Evolutionary conservation across 2,113 vertebrate species (phyloP).

Genomic region (Archocentrus centrarchus): DNA sequence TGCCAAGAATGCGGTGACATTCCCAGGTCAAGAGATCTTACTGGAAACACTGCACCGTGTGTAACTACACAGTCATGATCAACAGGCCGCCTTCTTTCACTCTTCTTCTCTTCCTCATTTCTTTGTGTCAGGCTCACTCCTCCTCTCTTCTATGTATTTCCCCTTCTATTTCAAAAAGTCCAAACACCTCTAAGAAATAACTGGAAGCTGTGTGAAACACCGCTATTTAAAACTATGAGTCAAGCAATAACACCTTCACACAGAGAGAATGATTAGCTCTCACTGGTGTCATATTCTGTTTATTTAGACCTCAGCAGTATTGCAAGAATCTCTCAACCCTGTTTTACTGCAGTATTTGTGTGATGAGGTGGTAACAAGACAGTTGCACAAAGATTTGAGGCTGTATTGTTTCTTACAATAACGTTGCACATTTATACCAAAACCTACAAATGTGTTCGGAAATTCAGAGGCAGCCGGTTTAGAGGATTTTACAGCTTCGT

Average conservation of each 20-base stretch:
- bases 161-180: neutral
- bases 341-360: neutral
- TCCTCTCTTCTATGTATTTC: neutral
- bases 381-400: neutral
- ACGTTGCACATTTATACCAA: neutral
- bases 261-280: neutral
- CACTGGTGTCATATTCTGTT: neutral
- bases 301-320: neutral
- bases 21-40: constrained; percentile 64
- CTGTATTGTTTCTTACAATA: neutral
- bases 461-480: neutral
- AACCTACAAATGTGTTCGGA: neutral
- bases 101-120: neutral
- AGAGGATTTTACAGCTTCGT: neutral
- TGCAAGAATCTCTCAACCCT: neutral
- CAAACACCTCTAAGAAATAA: neutral
- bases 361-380: neutral
- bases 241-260: constrained; percentile 12
- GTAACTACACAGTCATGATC: constrained; percentile 58
- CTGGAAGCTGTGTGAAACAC: neutral
- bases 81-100: constrained; percentile 27
- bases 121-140: neutral
- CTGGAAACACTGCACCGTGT: constrained; percentile 63
- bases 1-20: constrained; percentile 50
- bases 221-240: constrained; percentile 9